These are phyloP conservation scores for Rhingia rostrata DNA, from an alignment of 2,888 invertebrate genomes.

Conservation along the genomic window DNA sequence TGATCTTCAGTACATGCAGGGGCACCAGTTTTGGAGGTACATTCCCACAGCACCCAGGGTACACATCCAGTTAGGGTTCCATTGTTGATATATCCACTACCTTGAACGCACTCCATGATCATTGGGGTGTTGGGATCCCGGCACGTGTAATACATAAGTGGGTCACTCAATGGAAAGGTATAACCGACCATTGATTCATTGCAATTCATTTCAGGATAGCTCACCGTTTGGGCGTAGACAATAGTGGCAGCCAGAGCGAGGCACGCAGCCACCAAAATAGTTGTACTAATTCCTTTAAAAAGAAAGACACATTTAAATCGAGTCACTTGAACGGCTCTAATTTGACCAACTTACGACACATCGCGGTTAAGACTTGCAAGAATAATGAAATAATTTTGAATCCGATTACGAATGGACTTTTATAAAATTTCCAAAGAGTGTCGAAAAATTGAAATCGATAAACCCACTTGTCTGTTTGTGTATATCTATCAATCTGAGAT, in stretches of 20 bases:
- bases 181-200: conserved; percentile 2
- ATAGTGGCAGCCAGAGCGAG: neutral
- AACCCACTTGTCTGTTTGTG: neutral
- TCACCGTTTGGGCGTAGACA: neutral
- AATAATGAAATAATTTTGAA: conserved; percentile 10
- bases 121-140: conserved; percentile 8
- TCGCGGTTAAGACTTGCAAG: conserved; percentile 7
- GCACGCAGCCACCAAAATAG: neutral
- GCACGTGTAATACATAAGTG: conserved; percentile 17
- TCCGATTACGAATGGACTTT: conserved; percentile 5
- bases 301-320: neutral
- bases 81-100: conserved; percentile 38
- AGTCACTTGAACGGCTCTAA: neutral
- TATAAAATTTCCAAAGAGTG: conserved; percentile 13
- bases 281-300: conserved; percentile 6
- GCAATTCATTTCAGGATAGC: neutral
- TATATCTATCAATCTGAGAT: neutral
- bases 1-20: conserved; percentile 16
- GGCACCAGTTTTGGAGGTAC: conserved; percentile 19
- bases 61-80: conserved; percentile 34
- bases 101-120: neutral
- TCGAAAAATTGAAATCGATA: neutral
- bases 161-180: conserved; percentile 3
- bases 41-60: conserved; percentile 37
- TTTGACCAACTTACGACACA: conserved; percentile 36